Evolutionary conservation across 2,113 vertebrate species (phyloP), one percentile per base, ranked within the genome.

Genomic region (Sylvicapra grimmia): DNA sequence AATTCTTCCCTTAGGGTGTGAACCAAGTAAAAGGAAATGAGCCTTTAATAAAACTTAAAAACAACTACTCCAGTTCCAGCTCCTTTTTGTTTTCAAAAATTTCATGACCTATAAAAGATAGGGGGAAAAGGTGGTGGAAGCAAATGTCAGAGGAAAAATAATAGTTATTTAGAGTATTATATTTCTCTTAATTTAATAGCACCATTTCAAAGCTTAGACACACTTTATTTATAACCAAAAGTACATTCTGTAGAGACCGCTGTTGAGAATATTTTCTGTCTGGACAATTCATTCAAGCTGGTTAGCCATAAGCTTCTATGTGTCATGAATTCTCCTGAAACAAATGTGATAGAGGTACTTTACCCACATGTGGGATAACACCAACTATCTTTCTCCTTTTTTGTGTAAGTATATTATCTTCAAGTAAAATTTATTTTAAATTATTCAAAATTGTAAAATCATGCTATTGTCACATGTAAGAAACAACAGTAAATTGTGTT

Each of bases 1-100:
- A 96, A 98, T 96, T 98, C 75, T 95, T 96, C 72, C 31, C 33
- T 72, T 36, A 96, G 97, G 97, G 96, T 95, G 95, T 95, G 93
- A 93, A 95, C 95, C 91, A 72, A 96, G 59, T 86, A n/a, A 96
- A 61, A 98, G 97, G 97, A 98, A 98, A 97, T 89, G 92, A 96
- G 94, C 58, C 56, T 97, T 93, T 89, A 96, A 89, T 65, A 44
- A 65, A 47, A 79, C 23, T 94, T 90, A 54, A 94, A 97, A 97
- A 96, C 89, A 97, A 94, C 33, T n/a, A 44, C 25, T 84, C 51
- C 27, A 82, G 53, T 1, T 4, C 36, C 94, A 88, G 49, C 19
- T 84, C 27, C 51, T 40, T 89, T 94, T 65, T 93, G 53, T 83
- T 93, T 95, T 94, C 53, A 97, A 96, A 75, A 56, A 87, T 79